These are phyloP conservation scores for Holcopasites calliopsidis DNA, from an alignment of 1,140 invertebrate species.

Conservation along the genomic window DNA sequence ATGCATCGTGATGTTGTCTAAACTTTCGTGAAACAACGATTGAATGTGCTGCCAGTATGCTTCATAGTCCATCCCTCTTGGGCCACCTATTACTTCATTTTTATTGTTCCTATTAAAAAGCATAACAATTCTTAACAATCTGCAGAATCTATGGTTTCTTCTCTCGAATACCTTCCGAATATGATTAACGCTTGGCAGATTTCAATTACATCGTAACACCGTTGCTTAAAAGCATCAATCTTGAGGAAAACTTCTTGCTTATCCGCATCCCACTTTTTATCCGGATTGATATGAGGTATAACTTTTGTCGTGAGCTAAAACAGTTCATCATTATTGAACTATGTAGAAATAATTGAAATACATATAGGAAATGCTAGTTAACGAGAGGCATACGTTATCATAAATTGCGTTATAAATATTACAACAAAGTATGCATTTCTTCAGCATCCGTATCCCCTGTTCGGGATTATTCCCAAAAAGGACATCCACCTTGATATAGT, in stretches of 20 bases:
- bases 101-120: constrained; percentile 80
- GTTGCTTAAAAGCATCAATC: constrained; percentile 90
- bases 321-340: neutral
- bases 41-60: constrained; percentile 80
- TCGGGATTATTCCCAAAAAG: constrained; percentile 84
- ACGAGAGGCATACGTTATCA: constrained; percentile 43
- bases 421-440: constrained; percentile 88
- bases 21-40: constrained; percentile 83
- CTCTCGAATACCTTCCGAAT: constrained; percentile 82
- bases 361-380: neutral
- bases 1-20: constrained; percentile 82
- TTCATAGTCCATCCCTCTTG: constrained; percentile 86
- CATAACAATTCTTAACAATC: constrained; percentile 23
- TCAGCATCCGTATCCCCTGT: constrained; percentile 85
- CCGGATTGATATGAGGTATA: constrained; percentile 22
- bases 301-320: constrained; percentile 29
- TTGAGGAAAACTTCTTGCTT: constrained; percentile 90
- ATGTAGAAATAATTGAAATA: neutral
- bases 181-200: constrained; percentile 88
- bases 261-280: constrained; percentile 85
- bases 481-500: constrained; percentile 85
- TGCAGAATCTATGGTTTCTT: no score
- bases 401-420: constrained; percentile 88
- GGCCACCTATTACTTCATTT: constrained; percentile 83
- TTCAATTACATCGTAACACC: constrained; percentile 91